A percentile compares a stretch with the other conserved stretches of the same genome.
Evolutionary conservation across 2,113 vertebrate species (phyloP).

Genomic region (Aptenodytes forsteri): DNA sequence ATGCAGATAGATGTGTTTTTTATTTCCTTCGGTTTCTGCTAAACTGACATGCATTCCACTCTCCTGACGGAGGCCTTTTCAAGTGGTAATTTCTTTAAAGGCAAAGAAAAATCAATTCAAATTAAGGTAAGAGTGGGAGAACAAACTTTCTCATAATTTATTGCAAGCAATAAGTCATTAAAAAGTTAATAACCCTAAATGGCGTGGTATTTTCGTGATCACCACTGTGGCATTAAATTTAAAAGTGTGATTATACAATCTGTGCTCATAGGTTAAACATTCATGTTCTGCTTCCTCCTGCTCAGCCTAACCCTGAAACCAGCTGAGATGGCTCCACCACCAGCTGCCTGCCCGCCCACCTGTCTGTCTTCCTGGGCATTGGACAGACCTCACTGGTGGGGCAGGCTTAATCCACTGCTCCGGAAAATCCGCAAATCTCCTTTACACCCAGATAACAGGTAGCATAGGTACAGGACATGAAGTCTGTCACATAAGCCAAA

Average conservation of each 20-base stretch:
- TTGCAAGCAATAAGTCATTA: neutral
- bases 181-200: neutral
- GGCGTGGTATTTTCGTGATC: neutral
- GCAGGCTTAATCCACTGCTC: neutral
- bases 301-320: neutral
- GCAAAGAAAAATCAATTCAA: conserved; percentile 3
- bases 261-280: neutral
- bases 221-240: neutral
- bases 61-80: neutral
- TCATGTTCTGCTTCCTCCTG: neutral
- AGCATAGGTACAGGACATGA: neutral
- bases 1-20: neutral
- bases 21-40: conserved; percentile 29
- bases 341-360: neutral
- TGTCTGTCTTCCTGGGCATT: neutral
- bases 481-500: neutral
- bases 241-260: neutral
- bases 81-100: neutral
- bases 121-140: neutral
- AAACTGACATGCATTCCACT: conserved; percentile 12
- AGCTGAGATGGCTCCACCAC: neutral
- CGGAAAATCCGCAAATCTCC: neutral
- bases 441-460: neutral
- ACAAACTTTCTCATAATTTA: neutral
- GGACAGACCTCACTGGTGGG: neutral